A percentile compares a stretch with the other conserved stretches of the same genome.
These are phyloP conservation scores for Drosophila cardini DNA, from an alignment of 1,140 invertebrate species.

Conservation along the genomic window DNA sequence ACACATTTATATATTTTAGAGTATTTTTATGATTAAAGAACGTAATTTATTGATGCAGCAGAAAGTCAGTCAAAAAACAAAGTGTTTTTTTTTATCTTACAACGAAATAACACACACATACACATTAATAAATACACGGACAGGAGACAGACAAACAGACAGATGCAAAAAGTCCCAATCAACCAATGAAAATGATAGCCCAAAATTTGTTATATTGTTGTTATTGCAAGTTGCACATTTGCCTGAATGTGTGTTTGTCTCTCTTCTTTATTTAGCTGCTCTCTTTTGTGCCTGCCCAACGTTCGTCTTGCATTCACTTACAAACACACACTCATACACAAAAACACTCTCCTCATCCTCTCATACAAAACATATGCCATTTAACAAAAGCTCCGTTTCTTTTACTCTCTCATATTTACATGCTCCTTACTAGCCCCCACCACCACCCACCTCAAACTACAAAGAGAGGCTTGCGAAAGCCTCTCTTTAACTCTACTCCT, in stretches of 20 bases:
- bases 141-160: conserved; percentile 10
- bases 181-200: conserved; percentile 60
- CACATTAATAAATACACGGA: background rate
- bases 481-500: conserved; percentile 16
- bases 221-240: conserved; percentile 36
- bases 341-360: conserved; percentile 14
- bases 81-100: conserved; percentile 17
- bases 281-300: conserved; percentile 20
- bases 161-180: conserved; percentile 60
- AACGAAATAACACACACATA: conserved; percentile 13
- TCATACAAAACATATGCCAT: conserved; percentile 6
- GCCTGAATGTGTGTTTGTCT: conserved; percentile 30
- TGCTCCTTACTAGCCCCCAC: background rate
- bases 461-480: conserved; percentile 9
- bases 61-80: conserved; percentile 6
- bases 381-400: conserved; percentile 4
- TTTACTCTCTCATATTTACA: conserved; percentile 4
- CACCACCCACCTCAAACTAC: background rate
- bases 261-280: conserved; percentile 10
- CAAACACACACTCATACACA: conserved; percentile 7
- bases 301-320: conserved; percentile 21
- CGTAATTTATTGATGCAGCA: conserved; percentile 19
- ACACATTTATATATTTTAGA: conserved; percentile 18
- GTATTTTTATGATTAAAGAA: conserved; percentile 37
- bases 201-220: conserved; percentile 27